phyloP scores from a whole-genome alignment of 2,113 vertebrate species.

The Tauraco erythrolophus region DNA sequence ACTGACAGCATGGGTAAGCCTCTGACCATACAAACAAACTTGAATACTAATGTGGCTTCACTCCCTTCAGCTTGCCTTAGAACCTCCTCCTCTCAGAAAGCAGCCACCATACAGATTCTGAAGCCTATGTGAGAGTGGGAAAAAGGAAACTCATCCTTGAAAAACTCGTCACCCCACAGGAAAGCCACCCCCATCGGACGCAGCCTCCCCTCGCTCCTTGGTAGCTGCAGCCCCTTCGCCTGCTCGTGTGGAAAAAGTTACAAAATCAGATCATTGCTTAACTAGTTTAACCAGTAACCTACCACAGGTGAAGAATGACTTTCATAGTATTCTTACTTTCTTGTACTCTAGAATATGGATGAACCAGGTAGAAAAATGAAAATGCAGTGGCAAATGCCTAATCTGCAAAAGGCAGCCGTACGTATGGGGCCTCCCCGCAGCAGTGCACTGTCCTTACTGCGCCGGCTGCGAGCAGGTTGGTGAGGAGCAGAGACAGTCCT shows the following conservation, averaged over 20 bases:
- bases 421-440: neutral
- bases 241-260: neutral
- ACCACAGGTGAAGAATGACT: neutral
- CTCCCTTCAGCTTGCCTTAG: neutral
- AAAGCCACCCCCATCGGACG: accelerated
- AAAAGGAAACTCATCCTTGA: neutral
- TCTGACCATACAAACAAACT: slow-evolving; percentile 46
- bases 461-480: neutral
- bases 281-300: neutral
- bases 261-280: neutral
- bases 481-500: neutral
- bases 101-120: neutral
- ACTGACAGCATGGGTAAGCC: slow-evolving; percentile 6
- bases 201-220: neutral
- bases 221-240: neutral
- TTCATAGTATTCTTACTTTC: neutral
- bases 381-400: neutral
- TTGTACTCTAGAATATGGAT: neutral
- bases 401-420: neutral
- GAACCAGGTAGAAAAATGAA: neutral
- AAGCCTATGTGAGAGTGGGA: neutral
- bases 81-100: neutral
- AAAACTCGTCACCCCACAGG: neutral
- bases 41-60: neutral
- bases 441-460: accelerated